Evolutionary conservation across 2,888 invertebrate genomes (phyloP).

Genomic region (Apamea crenata): DNA sequence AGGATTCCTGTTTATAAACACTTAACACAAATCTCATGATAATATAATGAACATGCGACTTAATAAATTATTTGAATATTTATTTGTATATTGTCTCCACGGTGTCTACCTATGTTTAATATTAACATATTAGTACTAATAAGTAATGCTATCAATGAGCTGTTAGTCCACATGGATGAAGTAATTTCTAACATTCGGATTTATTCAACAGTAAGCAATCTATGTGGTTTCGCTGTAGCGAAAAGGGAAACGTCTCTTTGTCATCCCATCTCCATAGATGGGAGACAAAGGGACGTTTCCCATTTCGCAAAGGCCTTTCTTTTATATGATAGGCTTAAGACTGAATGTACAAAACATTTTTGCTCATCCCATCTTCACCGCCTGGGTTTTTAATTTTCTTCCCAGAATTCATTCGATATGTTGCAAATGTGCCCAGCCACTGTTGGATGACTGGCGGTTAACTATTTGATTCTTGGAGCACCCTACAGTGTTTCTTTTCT

Average conservation of each 20-base stretch:
- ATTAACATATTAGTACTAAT: slow-evolving; percentile 44
- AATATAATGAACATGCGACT: slow-evolving; percentile 21
- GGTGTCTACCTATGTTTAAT: slow-evolving; percentile 45
- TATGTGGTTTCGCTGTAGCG: neutral
- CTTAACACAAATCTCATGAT: slow-evolving; percentile 36
- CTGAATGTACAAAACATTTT: neutral
- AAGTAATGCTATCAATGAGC: slow-evolving; percentile 19
- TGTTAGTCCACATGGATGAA: neutral
- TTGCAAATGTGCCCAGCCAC: neutral
- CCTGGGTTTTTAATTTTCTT: neutral
- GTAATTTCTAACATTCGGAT: slow-evolving; percentile 5
- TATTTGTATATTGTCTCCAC: slow-evolving; percentile 45
- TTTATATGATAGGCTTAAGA: neutral
- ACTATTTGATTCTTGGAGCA: neutral
- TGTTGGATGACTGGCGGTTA: neutral
- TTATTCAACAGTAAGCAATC: neutral
- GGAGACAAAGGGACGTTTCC: no score
- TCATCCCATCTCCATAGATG: no score
- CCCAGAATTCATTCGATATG: neutral
- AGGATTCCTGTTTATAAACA: neutral
- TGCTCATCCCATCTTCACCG: no score
- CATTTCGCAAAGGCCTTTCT: no score
- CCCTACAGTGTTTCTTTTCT: neutral
- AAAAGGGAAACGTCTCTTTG: neutral
- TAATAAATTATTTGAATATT: slow-evolving; percentile 36